These are phyloP conservation scores for Ganaspis brasiliensis DNA, from an alignment of 2,888 invertebrate species.

Conservation along the genomic window DNA sequence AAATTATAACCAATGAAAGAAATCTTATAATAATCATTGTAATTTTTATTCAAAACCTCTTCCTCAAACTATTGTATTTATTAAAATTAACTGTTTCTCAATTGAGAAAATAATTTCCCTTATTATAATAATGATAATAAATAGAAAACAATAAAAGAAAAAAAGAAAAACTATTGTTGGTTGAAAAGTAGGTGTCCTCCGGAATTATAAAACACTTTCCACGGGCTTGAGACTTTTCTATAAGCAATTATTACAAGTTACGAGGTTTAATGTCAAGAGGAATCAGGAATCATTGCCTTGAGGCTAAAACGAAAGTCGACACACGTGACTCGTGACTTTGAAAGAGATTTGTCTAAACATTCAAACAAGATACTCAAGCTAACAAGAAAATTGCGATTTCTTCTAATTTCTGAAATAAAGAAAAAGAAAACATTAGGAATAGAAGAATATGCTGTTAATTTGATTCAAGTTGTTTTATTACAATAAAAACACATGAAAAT, in stretches of 20 bases:
- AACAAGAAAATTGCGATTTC: slow-evolving; percentile 31
- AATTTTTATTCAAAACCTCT: too few relatives aligned
- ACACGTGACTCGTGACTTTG: slow-evolving; percentile 31
- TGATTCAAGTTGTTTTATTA: not conserved
- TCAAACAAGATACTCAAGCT: slow-evolving; percentile 27
- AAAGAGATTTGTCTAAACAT: slow-evolving; percentile 11
- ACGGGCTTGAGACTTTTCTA: slow-evolving; percentile 54
- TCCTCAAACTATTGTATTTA: too few relatives aligned
- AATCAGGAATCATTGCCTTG: not conserved
- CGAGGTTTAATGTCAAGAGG: not conserved
- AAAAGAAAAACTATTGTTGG: slow-evolving; percentile 31
- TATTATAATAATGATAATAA: too few relatives aligned
- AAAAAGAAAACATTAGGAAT: not conserved
- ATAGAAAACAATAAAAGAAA: not conserved
- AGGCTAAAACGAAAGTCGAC: slow-evolving; percentile 36
- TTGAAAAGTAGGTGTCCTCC: slow-evolving; percentile 57
- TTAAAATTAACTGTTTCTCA: too few relatives aligned
- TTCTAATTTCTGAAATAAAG: slow-evolving; percentile 20
- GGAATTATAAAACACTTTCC: slow-evolving; percentile 53
- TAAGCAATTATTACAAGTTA: slow-evolving; percentile 23
- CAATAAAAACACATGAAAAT: not conserved
- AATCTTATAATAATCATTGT: too few relatives aligned
- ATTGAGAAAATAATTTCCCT: too few relatives aligned
- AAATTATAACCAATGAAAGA: too few relatives aligned
- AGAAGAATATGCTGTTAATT: slow-evolving; percentile 1